Evolutionary conservation across 37 sponge, comb jelly and placozoan genomes (phyloP), one percentile per base, ranked within the genome.

Genomic region (Spongilla lacustris): DNA sequence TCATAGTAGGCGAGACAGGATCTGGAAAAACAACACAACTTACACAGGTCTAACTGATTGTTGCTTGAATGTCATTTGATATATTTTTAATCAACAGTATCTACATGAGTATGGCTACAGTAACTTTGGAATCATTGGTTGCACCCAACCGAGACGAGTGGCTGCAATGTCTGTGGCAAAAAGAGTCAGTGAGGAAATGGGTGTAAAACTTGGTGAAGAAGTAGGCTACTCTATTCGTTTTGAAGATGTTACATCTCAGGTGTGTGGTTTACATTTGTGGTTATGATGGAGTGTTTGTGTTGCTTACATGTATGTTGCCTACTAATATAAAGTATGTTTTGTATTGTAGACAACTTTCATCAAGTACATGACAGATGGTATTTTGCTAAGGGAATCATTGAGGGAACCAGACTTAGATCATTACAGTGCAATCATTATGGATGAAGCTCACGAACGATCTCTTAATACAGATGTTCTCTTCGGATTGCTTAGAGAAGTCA

Each of bases 341-440:
- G 22, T 32, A n/a, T 29, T 75, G n/a, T 34, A 96, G 97, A 82
- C 93, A 0, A 99, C 99, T 21, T 74, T 91, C 23, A 95, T 99
- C 74, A 99, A 99, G 85, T 99, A 99, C 92, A 99, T 99, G 99
- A 99, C 99, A 22, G 99, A 99, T 78, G 99, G 99, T 76, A 99
- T 99, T 79, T 84, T 99, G 78, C 81, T 99, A 75, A 77, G 99
- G 58, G 99, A 99, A 83, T 95, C 96, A 36, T 88, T 99, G 78
- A 76, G 99, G 28, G 99, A 99, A 73, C 81, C 99, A 34, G 99
- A 99, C 81, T 81, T 99, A 71, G 99, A 99, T 84, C 91, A 88
- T 74, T 99, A 99, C 87, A 88, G 91, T 84, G 96, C 87, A 66
- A 87, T 99, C 80, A 97, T 99, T 58, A 99, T 99, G 99, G 99